Conservation (phyloP, 2,797 vertebrate genomes). For the Tokudaia tokunoshimensis region DNA sequence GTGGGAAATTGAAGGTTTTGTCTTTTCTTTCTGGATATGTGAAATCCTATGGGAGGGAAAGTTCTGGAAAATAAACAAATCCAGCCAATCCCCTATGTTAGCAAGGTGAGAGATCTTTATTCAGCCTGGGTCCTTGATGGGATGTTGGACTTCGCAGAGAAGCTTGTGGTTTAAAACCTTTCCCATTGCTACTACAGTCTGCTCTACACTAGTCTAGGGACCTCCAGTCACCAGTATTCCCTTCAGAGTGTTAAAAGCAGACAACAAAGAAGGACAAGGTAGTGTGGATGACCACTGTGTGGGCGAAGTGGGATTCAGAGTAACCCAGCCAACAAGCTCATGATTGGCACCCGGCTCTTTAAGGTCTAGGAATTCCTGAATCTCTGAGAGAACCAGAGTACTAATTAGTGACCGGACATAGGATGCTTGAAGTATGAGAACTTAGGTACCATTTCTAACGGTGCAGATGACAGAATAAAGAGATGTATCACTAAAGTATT, state of each 20-base stretch:
- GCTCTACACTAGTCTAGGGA: not conserved
- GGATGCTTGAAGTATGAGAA: not conserved
- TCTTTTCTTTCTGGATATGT: slow-evolving; percentile 57
- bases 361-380: not conserved
- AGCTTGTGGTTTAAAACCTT: not conserved
- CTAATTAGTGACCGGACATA: not conserved
- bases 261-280: not conserved
- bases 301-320: not conserved
- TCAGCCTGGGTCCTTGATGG: not conserved
- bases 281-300: not conserved
- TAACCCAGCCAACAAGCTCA: not conserved
- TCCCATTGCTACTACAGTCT: not conserved
- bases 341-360: not conserved
- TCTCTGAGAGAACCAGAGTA: not conserved
- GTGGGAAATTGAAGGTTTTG: slow-evolving; percentile 5
- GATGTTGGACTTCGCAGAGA: not conserved
- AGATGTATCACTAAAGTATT: not conserved
- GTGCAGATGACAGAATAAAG: not conserved
- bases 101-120: not conserved
- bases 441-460: not conserved
- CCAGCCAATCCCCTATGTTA: not conserved
- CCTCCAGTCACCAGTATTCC: not conserved
- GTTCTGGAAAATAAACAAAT: slow-evolving; percentile 57
- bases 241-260: not conserved
- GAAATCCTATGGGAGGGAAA: slow-evolving; percentile 64